Evolutionary conservation across 2,797 vertebrate genomes (phyloP), one percentile per base, ranked within the genome.

Genomic region (Macropus fuliginosus): DNA sequence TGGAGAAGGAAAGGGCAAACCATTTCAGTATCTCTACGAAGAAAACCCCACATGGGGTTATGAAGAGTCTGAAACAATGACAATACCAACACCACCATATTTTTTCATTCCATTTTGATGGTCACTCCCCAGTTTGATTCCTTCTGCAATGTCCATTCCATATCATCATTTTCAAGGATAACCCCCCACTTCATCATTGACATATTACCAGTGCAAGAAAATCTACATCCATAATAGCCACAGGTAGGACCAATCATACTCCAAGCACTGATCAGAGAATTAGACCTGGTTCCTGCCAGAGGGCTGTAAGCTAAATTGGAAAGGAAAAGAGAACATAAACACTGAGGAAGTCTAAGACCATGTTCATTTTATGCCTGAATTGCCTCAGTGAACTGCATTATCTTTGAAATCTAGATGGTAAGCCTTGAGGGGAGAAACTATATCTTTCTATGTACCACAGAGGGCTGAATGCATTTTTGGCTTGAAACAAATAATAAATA

Each of bases 401-500:
- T 91, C 90, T 55, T 55, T 29, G 2, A n/a, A 95, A 96, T 95
- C 96, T 94, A 40, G 8, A 91, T 56, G 34, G 50, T 55, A 93
- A 95, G 29, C 5, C 52, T 50, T 93, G 89, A 96, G 91, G 62
- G 29, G 93, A 94, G 40, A 97, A 97, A 97, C 34, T 46, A 74
- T 21, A 91, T 66, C 50, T 92, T 66, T 62, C 93, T 55, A 10
- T 94, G 95, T 93, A 92, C 54, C 91, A 12, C 59, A 74, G 34
- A 96, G n/a, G 90, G 28, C 90, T 55, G 16, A 29, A 91, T 21
- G 94, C 12, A 95, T 9, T 94, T 54, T 94, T 94, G 62, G 54
- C 91, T 91, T 94, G 91, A 94, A 96, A 96, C 66, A 94, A 96
- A 94, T 95, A 95, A 96, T 96, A 94, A 95, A 54, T 92, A 96